Base-by-base conservation (phyloP, 2,888 invertebrate genomes). In the Siphonodentalium dalli region DNA sequence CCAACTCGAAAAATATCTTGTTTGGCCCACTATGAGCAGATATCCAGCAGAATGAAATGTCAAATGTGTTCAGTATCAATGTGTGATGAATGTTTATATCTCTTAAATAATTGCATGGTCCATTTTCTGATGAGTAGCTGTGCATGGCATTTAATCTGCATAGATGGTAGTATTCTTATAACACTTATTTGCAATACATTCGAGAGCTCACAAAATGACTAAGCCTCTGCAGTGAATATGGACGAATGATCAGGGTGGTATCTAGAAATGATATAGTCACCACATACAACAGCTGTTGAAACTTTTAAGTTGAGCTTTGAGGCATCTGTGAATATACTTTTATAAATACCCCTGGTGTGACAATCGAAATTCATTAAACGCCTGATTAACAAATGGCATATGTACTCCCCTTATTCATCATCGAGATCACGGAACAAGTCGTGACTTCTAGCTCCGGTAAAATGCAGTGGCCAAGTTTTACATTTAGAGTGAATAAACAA, bases 271-370 rank as follows among this genome's bases (percentile, higher is more conserved):
- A 2, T n/a, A 18, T n/a, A 8, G n/a, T 27, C 29, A 20, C 24
- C 35, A 7, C 26, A 28, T 15, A 44, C n/a, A 11, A 21, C n/a
- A 15, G 52, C 47, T 27, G 39, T 46, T 11, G 18, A 51, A 29
- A 51, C 42, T 41, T 26, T 42, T 0, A 35, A 24, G 11, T 24
- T 50, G 24, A 40, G 29, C 29, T 55, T 55, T 2, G 55, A 50
- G 20, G 49, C 50, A 41, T 55, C 55, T 15, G 55, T 55, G 20
- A 41, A 55, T 13, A 44, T 29, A 11, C 13, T n/a, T 29, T 21
- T 8, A 27, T n/a, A n/a, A n/a, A n/a, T 41, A 35, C 23, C 23
- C 7, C n/a, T 20, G 13, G 33, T 31, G 40, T 11, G 13, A 20
- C 20, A 27, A 24, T 18, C 37, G 29, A 2, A 49, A 24, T 35